A percentile compares a stretch with the other conserved stretches of the same genome.
Evolutionary conservation across 1,140 invertebrate genomes (phyloP).

Genomic region (Drosophila pseudoananassae): DNA sequence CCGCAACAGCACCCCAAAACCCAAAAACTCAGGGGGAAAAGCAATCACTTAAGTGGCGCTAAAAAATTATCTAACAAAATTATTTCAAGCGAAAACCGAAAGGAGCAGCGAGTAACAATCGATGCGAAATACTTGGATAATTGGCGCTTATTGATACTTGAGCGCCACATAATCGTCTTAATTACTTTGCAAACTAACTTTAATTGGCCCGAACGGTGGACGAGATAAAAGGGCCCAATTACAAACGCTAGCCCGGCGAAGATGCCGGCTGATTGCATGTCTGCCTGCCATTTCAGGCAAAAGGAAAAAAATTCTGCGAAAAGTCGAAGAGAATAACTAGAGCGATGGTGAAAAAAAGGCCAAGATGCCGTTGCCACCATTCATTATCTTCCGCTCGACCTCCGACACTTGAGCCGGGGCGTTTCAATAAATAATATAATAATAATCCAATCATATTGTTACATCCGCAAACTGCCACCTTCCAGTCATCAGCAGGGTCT

Average conservation of each 20-base stretch:
- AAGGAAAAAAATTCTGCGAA: constrained; percentile 8
- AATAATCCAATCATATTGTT: constrained; percentile 81
- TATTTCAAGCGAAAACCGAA: constrained; percentile 53
- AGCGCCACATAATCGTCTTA: constrained; percentile 80
- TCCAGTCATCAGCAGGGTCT: constrained; percentile 51
- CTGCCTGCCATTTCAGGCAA: constrained; percentile 57
- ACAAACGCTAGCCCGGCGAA: constrained; percentile 38
- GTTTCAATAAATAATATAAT: constrained; percentile 81
- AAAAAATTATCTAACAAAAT: constrained; percentile 53
- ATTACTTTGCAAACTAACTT: constrained; percentile 81
- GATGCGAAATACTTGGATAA: constrained; percentile 63
- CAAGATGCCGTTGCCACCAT: constrained; percentile 22
- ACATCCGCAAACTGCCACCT: constrained; percentile 66
- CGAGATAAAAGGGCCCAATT: constrained; percentile 75
- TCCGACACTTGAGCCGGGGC: constrained; percentile 45
- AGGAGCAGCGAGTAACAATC: constrained; percentile 57
- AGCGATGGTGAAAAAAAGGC: constrained; percentile 9
- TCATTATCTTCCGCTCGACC: constrained; percentile 30
- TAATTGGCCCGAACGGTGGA: constrained; percentile 70
- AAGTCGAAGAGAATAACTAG: constrained; percentile 19
- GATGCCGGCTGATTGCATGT: constrained; percentile 67
- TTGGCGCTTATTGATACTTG: constrained; percentile 79
- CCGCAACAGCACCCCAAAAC: not conserved
- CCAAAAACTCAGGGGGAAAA: constrained; percentile 12
- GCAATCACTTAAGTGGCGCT: constrained; percentile 62